These are phyloP conservation scores for Charina bottae DNA, from an alignment of 2,113 vertebrate genomes.

Conservation along the genomic window DNA sequence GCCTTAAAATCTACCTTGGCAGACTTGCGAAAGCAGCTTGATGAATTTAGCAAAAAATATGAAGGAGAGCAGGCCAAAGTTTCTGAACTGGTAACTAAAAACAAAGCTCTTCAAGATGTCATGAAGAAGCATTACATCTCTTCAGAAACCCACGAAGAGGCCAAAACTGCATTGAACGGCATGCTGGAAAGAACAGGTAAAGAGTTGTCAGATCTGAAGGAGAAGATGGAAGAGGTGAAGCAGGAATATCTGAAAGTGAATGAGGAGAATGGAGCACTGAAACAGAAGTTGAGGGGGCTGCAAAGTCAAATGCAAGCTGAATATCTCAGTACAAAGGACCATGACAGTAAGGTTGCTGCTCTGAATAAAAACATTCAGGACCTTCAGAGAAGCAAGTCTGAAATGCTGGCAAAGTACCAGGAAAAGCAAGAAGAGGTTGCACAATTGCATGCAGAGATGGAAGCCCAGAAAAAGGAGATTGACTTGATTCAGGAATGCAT, in stretches of 20 bases:
- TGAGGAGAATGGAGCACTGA: slow-evolving; percentile 80
- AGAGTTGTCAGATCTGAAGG: slow-evolving; percentile 78
- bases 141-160: slow-evolving; percentile 77
- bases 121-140: slow-evolving; percentile 79
- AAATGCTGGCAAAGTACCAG: slow-evolving; percentile 42
- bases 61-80: slow-evolving; percentile 75
- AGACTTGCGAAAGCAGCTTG: slow-evolving; percentile 77
- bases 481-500: slow-evolving; percentile 93
- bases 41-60: slow-evolving; percentile 72
- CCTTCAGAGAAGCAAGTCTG: slow-evolving; percentile 35
- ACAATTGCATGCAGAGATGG: slow-evolving; percentile 82
- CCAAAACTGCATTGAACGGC: slow-evolving; percentile 72
- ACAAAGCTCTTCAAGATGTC: slow-evolving; percentile 72
- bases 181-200: slow-evolving; percentile 77
- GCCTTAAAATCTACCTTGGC: slow-evolving; percentile 71
- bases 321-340: slow-evolving; percentile 76
- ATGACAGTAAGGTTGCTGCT: slow-evolving; percentile 59
- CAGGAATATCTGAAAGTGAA: slow-evolving; percentile 77
- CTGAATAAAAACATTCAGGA: slow-evolving; percentile 60
- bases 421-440: slow-evolving; percentile 76
- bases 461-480: slow-evolving; percentile 89
- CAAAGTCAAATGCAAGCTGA: slow-evolving; percentile 73
- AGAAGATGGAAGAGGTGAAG: slow-evolving; percentile 69
- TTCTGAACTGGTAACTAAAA: slow-evolving; percentile 73
- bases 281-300: slow-evolving; percentile 74